phyloP scores from a whole-genome alignment of 1,140 invertebrate genomes.

The Papilio xuthus region DNA sequence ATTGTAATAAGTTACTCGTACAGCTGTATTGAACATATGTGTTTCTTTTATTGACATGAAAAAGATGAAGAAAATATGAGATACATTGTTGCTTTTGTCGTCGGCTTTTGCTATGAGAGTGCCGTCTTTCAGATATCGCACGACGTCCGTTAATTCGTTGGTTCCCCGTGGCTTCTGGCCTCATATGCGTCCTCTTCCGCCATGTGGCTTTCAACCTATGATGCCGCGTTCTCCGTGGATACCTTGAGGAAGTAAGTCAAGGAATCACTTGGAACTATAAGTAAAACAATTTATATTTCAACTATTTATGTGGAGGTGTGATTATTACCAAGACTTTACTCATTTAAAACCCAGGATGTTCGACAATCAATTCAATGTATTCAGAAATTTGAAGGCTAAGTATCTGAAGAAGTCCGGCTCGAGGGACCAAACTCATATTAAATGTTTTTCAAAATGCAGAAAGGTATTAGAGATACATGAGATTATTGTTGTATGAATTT shows the following conservation, averaged over 20 bases:
- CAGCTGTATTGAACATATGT: neutral
- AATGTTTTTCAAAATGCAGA: too few species aligned
- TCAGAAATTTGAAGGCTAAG: neutral
- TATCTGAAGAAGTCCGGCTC: neutral
- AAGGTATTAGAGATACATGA: neutral
- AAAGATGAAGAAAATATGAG: too few species aligned
- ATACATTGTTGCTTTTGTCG: neutral
- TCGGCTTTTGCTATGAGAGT: conserved; percentile 13
- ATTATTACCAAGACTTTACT: neutral
- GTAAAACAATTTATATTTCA: neutral
- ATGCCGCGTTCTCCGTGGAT: conserved; percentile 4
- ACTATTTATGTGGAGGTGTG: neutral
- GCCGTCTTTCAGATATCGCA: conserved; percentile 4
- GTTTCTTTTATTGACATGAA: neutral
- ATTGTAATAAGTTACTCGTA: neutral
- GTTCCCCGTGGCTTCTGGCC: conserved; percentile 9
- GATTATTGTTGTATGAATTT: neutral
- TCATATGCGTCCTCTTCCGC: neutral
- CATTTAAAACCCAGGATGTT: neutral
- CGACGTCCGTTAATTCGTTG: neutral
- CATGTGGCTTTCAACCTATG: neutral
- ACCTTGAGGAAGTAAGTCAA: conserved; percentile 26
- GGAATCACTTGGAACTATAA: neutral
- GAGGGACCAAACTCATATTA: neutral
- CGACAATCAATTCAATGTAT: neutral